Evolutionary conservation across 2,797 vertebrate genomes (phyloP).

Genomic region (Siniperca scherzeri): DNA sequence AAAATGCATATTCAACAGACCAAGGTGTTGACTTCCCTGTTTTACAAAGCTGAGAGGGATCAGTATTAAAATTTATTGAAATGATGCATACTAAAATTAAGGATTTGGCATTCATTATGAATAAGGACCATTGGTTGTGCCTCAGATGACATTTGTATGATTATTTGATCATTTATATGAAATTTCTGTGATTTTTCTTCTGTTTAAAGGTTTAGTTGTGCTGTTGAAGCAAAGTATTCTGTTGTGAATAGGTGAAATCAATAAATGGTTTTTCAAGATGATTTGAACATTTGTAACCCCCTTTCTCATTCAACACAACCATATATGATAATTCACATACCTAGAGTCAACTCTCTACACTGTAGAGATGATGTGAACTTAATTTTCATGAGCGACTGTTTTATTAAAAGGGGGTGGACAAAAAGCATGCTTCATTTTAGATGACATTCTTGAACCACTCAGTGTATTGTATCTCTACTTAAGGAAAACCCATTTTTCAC

Average conservation of each 20-base stretch:
- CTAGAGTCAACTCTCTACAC: background rate
- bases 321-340: background rate
- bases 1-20: constrained; percentile 39
- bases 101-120: constrained; percentile 26
- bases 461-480: constrained; percentile 4
- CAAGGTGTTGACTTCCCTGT: constrained; percentile 51
- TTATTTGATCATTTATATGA: constrained; percentile 62
- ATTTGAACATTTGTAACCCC: background rate
- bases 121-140: constrained; percentile 65
- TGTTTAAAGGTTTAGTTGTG: constrained; percentile 42
- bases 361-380: background rate
- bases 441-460: background rate
- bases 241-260: constrained; percentile 74
- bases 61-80: constrained; percentile 19
- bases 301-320: background rate
- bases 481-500: constrained; percentile 47
- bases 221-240: constrained; percentile 33
- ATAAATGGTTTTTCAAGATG: constrained; percentile 69
- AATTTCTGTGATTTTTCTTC: constrained; percentile 54
- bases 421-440: background rate
- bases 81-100: constrained; percentile 21
- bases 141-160: constrained; percentile 64
- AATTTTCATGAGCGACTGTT: background rate
- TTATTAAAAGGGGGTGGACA: background rate
- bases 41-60: constrained; percentile 23